phyloP scores from a whole-genome alignment of 1,140 invertebrate genomes.

The Drosophila kanapiae region DNA sequence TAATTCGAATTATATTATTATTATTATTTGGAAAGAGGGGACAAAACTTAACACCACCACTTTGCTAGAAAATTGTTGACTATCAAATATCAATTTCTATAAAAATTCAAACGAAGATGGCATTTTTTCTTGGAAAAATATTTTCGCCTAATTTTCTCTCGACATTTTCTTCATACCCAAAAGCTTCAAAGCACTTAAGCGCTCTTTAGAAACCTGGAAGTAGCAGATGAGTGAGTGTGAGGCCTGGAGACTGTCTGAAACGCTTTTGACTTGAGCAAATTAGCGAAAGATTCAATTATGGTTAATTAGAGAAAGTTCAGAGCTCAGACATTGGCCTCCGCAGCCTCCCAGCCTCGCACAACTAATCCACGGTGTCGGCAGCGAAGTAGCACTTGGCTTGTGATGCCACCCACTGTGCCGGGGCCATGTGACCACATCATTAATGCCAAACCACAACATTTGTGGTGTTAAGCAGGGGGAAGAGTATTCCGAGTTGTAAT shows the following conservation, averaged over 20 bases:
- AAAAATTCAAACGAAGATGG: constrained; percentile 2
- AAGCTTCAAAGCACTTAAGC: constrained; percentile 17
- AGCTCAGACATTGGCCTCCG: constrained; percentile 4
- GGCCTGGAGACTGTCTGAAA: constrained; percentile 18
- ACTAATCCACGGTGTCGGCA: background rate
- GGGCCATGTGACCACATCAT: constrained; percentile 8
- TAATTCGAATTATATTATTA: background rate
- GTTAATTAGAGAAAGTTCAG: constrained; percentile 64
- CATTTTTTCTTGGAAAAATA: constrained; percentile 18
- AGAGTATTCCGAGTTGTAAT: background rate
- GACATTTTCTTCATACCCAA: constrained; percentile 16
- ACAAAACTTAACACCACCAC: too few relatives aligned
- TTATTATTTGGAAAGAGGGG: too few relatives aligned
- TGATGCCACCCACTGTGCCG: background rate
- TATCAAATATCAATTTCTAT: constrained; percentile 12
- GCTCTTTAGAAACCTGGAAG: constrained; percentile 28
- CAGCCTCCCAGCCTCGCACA: background rate
- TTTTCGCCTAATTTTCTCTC: constrained; percentile 14
- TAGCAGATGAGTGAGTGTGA: background rate
- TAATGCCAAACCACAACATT: constrained; percentile 16
- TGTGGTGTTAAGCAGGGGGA: background rate
- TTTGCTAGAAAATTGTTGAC: background rate
- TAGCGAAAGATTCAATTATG: constrained; percentile 74
- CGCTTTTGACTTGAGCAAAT: constrained; percentile 63
- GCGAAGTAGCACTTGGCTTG: constrained; percentile 3